Conservation (phyloP, 2,888 invertebrate species). For the Caenorhabditis parvicauda region DNA sequence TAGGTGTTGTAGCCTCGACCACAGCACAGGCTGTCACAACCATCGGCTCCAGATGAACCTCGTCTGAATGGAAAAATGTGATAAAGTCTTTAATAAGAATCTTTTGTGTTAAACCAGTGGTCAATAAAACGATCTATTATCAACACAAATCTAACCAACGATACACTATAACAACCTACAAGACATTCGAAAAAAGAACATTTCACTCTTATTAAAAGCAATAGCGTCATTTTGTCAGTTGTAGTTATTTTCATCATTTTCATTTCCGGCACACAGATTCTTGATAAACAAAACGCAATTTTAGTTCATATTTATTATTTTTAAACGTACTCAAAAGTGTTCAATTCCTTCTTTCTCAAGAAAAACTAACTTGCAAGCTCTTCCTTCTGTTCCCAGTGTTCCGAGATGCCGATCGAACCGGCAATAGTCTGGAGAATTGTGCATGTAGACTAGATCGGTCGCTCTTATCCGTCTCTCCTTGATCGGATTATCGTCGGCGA, state of each 20-base stretch:
- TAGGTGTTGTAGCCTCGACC: conserved; percentile 61
- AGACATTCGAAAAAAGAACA: no score
- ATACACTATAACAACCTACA: no score
- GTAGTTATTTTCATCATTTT: no score
- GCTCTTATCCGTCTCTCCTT: conserved; percentile 33
- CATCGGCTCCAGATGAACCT: conserved; percentile 48
- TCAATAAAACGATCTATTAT: no score
- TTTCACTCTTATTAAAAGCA: no score
- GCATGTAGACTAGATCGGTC: conserved; percentile 77
- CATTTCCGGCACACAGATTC: no score
- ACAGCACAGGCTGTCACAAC: conserved; percentile 61
- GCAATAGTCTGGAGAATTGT: conserved; percentile 93
- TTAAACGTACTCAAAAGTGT: neutral
- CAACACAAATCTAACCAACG: no score
- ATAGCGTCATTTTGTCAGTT: no score
- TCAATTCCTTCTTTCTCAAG: neutral
- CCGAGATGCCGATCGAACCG: conserved; percentile 63
- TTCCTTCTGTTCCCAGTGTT: conserved; percentile 58
- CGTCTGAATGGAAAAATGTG: conserved; percentile 35
- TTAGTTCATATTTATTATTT: neutral
- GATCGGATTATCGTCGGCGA: conserved; percentile 22
- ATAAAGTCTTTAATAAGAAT: no score
- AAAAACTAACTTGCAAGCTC: conserved; percentile 53
- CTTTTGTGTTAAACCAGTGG: no score
- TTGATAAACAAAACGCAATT: neutral